Base-by-base conservation (phyloP, 1,140 invertebrate genomes). In the Cherax quadricarinatus region DNA sequence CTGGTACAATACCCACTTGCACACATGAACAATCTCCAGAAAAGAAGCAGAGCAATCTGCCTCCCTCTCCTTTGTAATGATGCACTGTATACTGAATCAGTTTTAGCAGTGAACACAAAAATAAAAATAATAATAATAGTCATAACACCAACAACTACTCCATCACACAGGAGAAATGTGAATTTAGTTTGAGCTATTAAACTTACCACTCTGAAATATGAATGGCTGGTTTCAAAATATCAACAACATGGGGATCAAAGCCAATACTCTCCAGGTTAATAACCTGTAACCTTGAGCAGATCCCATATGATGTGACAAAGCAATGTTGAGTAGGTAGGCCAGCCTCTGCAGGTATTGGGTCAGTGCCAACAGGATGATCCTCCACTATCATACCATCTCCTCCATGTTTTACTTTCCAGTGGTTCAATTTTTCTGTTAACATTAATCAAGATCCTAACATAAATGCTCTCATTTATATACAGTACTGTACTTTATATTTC, bases 261-360 rank as follows among this genome's bases (percentile, higher is more conserved):
- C 75, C 75, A 9, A 81, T 51, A 18, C 18, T 1, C 10, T 60
- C 57, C 4, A 92, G 85, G 16, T 18, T 75, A 18, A 92, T 60
- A 48, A 24, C 48, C 70, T 92, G 91, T n/a, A 30, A 21, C n/a
- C 91, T 78, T 14, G 2, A 30, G 53, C 91, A 83, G 1, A 14
- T 3, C 6, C 1, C 12, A 62, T 82, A 94, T 41, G 92, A 92
- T 30, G 94, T 94, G 62, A 88, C 93, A 81, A 94, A 94, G 73
- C 84, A 91, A 81, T 86, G 93, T 6, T 91, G 89, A 9, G 92
- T 81, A 18, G 88, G 83, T 10, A 89, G 86, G 57, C 57, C 62
- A 89, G 81, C 81, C 49, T 89, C 88, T 12, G 75, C 70, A 48
- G 92, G 78, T 41, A 89, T 85, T 30, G 48, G 57, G 62, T 80